Conservation (phyloP, 2,888 invertebrate genomes). For the Thera britannica region DNA sequence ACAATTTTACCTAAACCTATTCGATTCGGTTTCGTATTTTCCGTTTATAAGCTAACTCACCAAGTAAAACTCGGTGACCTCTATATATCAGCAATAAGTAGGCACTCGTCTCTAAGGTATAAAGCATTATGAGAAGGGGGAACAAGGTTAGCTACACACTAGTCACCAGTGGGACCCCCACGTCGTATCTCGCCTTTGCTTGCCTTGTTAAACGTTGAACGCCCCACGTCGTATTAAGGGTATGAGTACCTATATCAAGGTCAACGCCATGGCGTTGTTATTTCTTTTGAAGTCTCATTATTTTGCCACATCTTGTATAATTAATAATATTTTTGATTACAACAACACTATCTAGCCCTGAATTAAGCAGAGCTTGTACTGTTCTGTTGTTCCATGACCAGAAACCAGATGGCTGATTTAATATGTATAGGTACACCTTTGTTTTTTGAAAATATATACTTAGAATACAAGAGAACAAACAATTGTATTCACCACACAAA, state of each 20-base stretch:
- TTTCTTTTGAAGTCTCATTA: background rate
- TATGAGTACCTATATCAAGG: background rate
- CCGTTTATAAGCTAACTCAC: constrained; percentile 15
- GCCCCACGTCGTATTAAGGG: background rate
- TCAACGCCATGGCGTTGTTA: background rate
- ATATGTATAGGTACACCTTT: no score
- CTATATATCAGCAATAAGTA: constrained; percentile 34
- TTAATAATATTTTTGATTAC: no score
- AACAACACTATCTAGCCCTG: no score
- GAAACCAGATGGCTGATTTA: no score
- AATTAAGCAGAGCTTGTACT: no score
- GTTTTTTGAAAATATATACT: no score
- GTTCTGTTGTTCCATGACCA: no score
- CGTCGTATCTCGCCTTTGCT: constrained; percentile 4
- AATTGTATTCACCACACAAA: no score
- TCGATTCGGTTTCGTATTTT: background rate
- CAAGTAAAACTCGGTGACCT: constrained; percentile 26
- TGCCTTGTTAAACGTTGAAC: constrained; percentile 10
- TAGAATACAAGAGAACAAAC: no score
- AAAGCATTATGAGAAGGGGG: constrained; percentile 27
- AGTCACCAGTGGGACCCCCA: constrained; percentile 15
- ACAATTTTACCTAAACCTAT: background rate
- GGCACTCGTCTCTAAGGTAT: constrained; percentile 22
- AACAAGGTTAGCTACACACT: constrained; percentile 23
- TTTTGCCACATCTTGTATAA: no score